A percentile compares a stretch with the other conserved stretches of the same genome.
These are phyloP conservation scores for Limnothrissa miodon DNA, from an alignment of 2,113 vertebrate genomes.

Conservation along the genomic window DNA sequence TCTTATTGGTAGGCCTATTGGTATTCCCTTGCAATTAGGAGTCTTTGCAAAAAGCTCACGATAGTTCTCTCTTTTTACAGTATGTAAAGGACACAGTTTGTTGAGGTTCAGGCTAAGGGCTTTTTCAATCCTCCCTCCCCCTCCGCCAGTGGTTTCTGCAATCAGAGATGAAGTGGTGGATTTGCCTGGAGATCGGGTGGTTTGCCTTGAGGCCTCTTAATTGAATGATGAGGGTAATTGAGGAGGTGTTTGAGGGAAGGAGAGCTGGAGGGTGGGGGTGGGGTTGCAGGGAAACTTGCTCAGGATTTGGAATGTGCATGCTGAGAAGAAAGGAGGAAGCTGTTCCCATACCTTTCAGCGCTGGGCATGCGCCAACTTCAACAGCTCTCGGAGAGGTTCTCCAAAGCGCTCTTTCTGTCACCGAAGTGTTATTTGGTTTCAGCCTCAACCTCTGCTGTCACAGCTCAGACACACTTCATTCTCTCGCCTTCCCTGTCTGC, in stretches of 20 bases:
- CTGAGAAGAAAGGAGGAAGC: slow-evolving; percentile 37
- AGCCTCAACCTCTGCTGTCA: slow-evolving; percentile 28
- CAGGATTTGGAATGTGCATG: slow-evolving; percentile 18
- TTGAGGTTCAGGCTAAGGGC: not conserved
- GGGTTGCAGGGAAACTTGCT: slow-evolving; percentile 29
- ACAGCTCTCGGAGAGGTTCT: slow-evolving; percentile 52
- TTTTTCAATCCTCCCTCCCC: slow-evolving; percentile 15
- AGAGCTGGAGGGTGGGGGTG: too few species aligned
- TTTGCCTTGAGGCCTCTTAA: slow-evolving; percentile 38
- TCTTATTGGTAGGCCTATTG: too few species aligned
- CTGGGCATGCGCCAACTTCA: slow-evolving; percentile 52
- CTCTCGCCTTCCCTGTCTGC: not conserved
- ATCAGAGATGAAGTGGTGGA: slow-evolving; percentile 26
- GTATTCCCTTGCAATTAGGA: not conserved
- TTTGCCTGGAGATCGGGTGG: slow-evolving; percentile 49
- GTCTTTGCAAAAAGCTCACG: not conserved
- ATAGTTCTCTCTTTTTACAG: not conserved
- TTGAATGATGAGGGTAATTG: slow-evolving; percentile 59
- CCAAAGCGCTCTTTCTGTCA: slow-evolving; percentile 48
- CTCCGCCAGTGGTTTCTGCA: slow-evolving; percentile 15
- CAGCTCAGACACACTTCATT: slow-evolving; percentile 38
- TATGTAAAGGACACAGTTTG: not conserved
- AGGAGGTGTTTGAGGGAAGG: slow-evolving; percentile 5
- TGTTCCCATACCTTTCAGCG: slow-evolving; percentile 39
- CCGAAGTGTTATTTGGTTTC: slow-evolving; percentile 52